Evolutionary conservation across 2,797 vertebrate species (phyloP).

Genomic region (Xyrichtys novacula): DNA sequence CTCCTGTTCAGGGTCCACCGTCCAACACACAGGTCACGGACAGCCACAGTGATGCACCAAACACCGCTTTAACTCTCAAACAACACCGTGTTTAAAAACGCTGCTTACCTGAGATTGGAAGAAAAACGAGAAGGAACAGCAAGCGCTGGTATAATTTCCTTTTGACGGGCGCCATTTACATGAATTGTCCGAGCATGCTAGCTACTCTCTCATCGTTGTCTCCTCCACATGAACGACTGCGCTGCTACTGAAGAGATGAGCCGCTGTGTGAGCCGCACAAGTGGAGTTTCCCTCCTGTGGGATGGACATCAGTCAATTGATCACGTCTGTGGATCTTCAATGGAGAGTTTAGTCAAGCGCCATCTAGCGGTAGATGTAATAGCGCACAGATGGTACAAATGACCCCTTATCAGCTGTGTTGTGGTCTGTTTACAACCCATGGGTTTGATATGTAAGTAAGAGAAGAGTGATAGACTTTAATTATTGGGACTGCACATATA

Average conservation of each 20-base stretch:
- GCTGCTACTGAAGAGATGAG: conserved; percentile 50
- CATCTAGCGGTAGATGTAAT: conserved; percentile 42
- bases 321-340: background rate
- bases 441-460: too few relatives aligned
- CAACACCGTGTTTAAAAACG: background rate
- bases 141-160: conserved; percentile 77
- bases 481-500: too few relatives aligned
- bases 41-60: background rate
- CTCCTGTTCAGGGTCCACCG: background rate
- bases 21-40: background rate
- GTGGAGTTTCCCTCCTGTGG: conserved; percentile 59
- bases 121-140: conserved; percentile 76
- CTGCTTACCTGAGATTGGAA: conserved; percentile 85
- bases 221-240: conserved; percentile 64
- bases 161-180: conserved; percentile 85
- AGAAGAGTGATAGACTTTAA: too few relatives aligned
- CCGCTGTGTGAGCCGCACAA: conserved; percentile 43
- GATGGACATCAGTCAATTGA: conserved; percentile 45
- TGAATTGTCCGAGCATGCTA: conserved; percentile 78
- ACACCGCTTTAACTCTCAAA: background rate
- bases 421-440: too few relatives aligned
- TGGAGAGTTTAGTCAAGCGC: conserved; percentile 37
- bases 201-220: conserved; percentile 56
- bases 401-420: background rate
- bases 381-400: background rate